Base-by-base conservation (phyloP, 1,140 invertebrate genomes). In the Chelonus insularis region DNA sequence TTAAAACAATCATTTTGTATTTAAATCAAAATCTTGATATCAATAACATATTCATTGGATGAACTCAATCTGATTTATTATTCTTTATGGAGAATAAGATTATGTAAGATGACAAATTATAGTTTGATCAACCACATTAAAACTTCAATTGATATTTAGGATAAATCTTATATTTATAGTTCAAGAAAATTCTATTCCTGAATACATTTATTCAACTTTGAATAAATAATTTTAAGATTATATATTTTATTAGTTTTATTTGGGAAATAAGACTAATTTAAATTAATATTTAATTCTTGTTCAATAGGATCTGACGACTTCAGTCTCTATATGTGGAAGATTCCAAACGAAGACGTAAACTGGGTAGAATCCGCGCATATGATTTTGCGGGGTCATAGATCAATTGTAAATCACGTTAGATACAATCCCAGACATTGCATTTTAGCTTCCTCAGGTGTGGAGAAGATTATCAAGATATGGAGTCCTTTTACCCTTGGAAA, bases 401-500 rank as follows among this genome's bases (percentile, higher is more conserved):
- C 95, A 0, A 97, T 98, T 65, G 95, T 97, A 0, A 98, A 97
- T 82, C 95, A 98, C 86, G 95, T 97, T 36, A 86, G 95, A 4
- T 98, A 93, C 72, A 96, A 96, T 79, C 85, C 86, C 34, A 81
- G 89, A 16, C 93, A 91, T 74, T 91, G 91, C 71, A 79, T 96
- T 1, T 86, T 97, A 32, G 93, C 94, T 2, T 96, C 95, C 0
- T 97, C 95, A 0, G 96, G 96, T 14, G 95, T 98, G 7, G 95
- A 97, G 70, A 97, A 97, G 83, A 89, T 97, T 66, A 90, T 98
- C 11, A 97, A 97, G 85, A 91, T 89, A 66, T 79, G 79, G 75
- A 80, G 78, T 55, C 78, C 79, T 5, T 80, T 82, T 60, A 67
- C 75, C 0, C 63, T 82, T 9, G 75, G 76, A 20, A 54, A 57